Conservation (phyloP, 1,140 invertebrate genomes). For the Hypsibius dujardini region DNA sequence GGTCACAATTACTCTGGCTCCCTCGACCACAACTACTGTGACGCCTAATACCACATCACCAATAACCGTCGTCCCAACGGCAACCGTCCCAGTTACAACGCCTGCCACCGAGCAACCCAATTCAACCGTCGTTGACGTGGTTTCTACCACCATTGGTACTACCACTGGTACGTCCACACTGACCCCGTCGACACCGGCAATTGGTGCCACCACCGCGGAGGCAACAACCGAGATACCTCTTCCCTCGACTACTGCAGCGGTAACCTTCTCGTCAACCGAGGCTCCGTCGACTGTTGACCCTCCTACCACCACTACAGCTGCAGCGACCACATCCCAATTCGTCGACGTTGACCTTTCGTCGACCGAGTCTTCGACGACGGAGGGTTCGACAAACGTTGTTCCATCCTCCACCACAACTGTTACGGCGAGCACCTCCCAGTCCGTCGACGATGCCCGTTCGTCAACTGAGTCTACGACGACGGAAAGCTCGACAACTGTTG, state of each 20-base stretch:
- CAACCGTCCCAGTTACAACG: not conserved
- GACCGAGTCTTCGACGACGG: too few relatives aligned
- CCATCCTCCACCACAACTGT: too few relatives aligned
- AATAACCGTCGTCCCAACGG: not conserved
- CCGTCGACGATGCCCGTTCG: too few relatives aligned
- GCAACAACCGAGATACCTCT: not conserved
- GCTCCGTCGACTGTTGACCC: not conserved
- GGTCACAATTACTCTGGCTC: too few relatives aligned
- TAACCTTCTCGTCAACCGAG: slow-evolving; percentile 1
- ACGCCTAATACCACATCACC: not conserved
- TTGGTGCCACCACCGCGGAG: not conserved
- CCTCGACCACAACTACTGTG: not conserved
- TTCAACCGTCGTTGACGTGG: too few relatives aligned
- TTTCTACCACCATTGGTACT: not conserved
- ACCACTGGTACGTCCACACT: slow-evolving; percentile 3
- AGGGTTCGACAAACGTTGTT: too few relatives aligned
- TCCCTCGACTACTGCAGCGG: not conserved
- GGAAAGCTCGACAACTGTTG: too few relatives aligned
- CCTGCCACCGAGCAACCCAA: too few relatives aligned
- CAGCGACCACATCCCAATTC: too few relatives aligned
- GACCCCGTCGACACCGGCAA: not conserved
- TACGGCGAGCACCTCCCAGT: too few relatives aligned
- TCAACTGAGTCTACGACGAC: too few relatives aligned
- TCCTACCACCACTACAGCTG: not conserved
- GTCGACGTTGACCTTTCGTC: too few relatives aligned